Evolutionary conservation across 2,888 invertebrate species (phyloP), one percentile per base, ranked within the genome.

Genomic region (Drosophila prostipennis): DNA sequence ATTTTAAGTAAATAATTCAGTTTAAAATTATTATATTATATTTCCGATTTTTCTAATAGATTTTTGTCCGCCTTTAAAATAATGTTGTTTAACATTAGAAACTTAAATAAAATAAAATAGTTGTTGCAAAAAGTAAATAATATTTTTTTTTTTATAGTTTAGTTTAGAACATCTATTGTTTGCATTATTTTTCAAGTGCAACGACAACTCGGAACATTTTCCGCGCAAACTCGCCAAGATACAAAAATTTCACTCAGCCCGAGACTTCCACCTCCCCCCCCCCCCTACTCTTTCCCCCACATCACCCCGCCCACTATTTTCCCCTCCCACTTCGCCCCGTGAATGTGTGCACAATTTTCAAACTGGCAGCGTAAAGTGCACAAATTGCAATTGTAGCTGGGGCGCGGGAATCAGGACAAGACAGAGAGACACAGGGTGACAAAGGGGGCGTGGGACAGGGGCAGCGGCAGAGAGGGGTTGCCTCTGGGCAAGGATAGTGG

Each of bases 351-450:
- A 81, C 72, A 77, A 74, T 67, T 61, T 76, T 67, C 69, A 71
- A 61, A 77, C 77, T 71, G 77, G 69, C 82, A 74, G 70, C 65
- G 78, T 71, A 80, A 80, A 82, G 83, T 83, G 82, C 82, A 84
- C 81, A 82, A 82, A 84, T 81, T 82, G 76, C 85, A 84, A 84
- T 79, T 76, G 74, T 65, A 78, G 76, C 72, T 74, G 68, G 68
- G 63, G 72, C 78, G 78, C 78, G 78, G 76, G 80, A 82, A 80
- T 73, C 78, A 82, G 79, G 80, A 80, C 82, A 79, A 71, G 77
- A 49, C 16, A 40, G 53, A 40, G 53, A 43, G 56, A 60, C 63
- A 29, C 52, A 34, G 54, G 14, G 14, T 14, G 52, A 23, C 14
- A 40, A 32, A 43, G 54, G 49, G 57, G 37, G 19, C 19, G 19